phyloP scores from a whole-genome alignment of 2,113 vertebrate species.

The Microcebus murinus region DNA sequence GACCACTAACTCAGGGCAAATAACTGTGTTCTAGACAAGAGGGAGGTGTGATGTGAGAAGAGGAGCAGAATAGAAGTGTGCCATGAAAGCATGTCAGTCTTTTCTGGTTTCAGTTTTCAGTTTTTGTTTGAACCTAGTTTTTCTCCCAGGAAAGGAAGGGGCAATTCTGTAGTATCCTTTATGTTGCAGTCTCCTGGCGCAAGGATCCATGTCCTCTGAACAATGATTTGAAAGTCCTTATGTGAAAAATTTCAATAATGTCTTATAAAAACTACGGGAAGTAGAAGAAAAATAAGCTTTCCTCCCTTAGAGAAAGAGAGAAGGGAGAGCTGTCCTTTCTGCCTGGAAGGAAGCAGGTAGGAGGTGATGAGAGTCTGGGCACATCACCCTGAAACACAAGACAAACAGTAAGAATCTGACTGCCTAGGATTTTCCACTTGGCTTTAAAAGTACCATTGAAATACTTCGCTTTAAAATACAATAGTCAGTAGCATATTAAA shows the following conservation, averaged over 20 bases:
- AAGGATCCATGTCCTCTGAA: not conserved
- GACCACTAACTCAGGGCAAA: not conserved
- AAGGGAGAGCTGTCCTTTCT: not conserved
- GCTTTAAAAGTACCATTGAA: not conserved
- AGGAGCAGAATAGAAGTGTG: not conserved
- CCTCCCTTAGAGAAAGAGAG: not conserved
- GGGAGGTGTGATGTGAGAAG: not conserved
- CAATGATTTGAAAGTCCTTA: not conserved
- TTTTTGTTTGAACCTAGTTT: not conserved
- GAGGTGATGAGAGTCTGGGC: not conserved
- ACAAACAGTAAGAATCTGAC: not conserved
- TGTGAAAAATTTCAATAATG: not conserved
- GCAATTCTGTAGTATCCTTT: not conserved
- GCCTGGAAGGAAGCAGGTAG: rapidly evolving
- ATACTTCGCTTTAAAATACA: conserved; percentile 31
- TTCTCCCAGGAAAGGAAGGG: not conserved
- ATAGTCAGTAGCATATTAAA: conserved; percentile 27
- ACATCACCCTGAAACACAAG: not conserved
- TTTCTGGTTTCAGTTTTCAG: not conserved
- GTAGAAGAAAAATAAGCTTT: not conserved
- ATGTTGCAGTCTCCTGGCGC: not conserved
- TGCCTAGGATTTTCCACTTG: not conserved
- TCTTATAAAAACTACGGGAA: not conserved
- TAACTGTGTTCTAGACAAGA: not conserved
- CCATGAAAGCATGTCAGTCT: not conserved